Base-by-base conservation (phyloP, 2,888 invertebrate genomes). In the Chymomyza fuscimana region DNA sequence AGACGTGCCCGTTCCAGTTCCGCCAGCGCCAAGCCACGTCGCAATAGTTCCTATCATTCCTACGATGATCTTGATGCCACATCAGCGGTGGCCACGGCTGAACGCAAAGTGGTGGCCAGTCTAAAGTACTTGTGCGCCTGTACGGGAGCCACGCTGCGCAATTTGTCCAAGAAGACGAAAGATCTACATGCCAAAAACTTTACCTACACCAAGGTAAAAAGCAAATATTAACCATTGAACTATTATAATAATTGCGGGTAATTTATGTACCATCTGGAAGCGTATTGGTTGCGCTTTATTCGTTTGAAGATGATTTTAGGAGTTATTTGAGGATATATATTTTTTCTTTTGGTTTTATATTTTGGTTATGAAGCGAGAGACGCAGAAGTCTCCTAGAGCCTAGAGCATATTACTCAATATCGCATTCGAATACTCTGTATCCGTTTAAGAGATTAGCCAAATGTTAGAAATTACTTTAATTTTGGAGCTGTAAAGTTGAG, bases 181-280 rank as follows among this genome's bases (percentile, higher is more conserved):
- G 90, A 90, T 74, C 79, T 88, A 69, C 90, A 89, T 72, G 89
- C 89, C 78, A 90, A 90, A 51, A 90, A 89, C 76, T 89, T 82
- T 80, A 88, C 81, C 94, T 95, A 95, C 90, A 94, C 95, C 88
- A 95, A 95, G 95, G 95, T 95, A 94, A 94, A 80, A 79, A 40
- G 65, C 65, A 65, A 69, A 59, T 32, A n/a, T 25, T 40, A 51
- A 46, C 40, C 2, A 46, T 46, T 46, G 12, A 46, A 46, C 40
- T 46, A 46, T 46, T 46, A 46, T 46, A 46, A 46, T 46, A 46
- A 46, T 46, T 46, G 40, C 12, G 12, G 40, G 40, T 46, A 46
- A 46, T 46, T 46, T 46, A 46, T 46, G 40, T 12, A 46, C 1
- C 32, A 32, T 54, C 3, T 54, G 46, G 9, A 15, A 16, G 12